Conservation (phyloP, 2,113 vertebrate genomes). For the Anser cygnoides region DNA sequence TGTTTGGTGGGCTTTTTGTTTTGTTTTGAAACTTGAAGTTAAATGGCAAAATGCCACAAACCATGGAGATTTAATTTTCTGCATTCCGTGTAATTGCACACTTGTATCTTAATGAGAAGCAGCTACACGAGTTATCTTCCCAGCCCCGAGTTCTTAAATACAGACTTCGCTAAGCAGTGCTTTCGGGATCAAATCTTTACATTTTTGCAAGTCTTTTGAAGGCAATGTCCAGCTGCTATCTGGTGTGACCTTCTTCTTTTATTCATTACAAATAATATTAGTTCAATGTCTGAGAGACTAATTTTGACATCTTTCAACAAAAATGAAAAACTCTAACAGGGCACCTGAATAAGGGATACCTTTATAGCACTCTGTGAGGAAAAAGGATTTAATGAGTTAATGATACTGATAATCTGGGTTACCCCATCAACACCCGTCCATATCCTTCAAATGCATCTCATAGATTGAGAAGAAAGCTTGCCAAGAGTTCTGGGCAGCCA, state of each 20-base stretch:
- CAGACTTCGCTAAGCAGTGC: neutral
- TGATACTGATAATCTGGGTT: neutral
- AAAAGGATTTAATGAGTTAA: neutral
- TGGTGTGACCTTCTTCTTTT: slow-evolving; percentile 14
- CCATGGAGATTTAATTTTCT: slow-evolving; percentile 54
- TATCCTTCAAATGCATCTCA: neutral
- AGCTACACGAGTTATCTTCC: neutral
- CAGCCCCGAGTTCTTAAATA: neutral
- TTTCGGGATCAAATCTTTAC: neutral
- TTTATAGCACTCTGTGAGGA: neutral
- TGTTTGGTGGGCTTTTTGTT: neutral
- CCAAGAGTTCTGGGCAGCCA: neutral
- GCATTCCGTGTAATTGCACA: neutral
- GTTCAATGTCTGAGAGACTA: neutral
- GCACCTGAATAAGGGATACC: neutral
- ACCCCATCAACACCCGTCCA: neutral
- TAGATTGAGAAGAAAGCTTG: neutral
- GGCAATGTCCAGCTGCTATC: neutral
- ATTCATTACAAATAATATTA: slow-evolving; percentile 2
- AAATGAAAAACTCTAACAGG: neutral
- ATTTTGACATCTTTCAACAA: neutral
- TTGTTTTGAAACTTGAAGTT: neutral
- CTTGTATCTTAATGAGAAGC: slow-evolving; percentile 49
- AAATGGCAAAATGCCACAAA: slow-evolving; percentile 28
- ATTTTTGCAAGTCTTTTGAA: neutral